Evolutionary conservation across 1,140 invertebrate species (phyloP), one percentile per base, ranked within the genome.

Genomic region (Hesperophylax magnus): DNA sequence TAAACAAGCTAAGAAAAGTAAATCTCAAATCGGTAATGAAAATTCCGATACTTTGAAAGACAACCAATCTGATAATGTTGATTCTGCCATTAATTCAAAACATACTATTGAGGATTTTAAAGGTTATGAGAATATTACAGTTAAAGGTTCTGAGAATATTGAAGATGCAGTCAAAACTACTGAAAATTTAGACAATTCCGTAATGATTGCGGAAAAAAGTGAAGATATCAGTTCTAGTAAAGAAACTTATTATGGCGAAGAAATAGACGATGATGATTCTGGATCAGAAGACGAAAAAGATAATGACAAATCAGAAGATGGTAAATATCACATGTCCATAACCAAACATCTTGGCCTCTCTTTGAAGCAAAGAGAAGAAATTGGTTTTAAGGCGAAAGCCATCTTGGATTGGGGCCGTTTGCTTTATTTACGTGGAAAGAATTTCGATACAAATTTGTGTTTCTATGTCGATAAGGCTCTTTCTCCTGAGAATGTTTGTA

Each of bases 401-500:
- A 82, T 97, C 18, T 87, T 97, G 18, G 95, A 97, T 86, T 93
- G 92, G 90, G 95, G 94, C 2, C 89, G 96, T 9, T 86, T 95
- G n/a, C 84, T 91, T 17, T 94, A 92, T 87, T 87, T 97, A 54
- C 85, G 90, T 69, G 85, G 87, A 0, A 78, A 91, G 27, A 92
- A 92, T 17, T 94, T 94, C 85, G 84, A 92, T 3, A 91, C 92
- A 74, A 85, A 88, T 1, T 88, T 97, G 22, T 89, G 92, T 83
- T 90, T 92, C 85, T 97, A 95, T 86, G 94, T 94, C 53, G 87
- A 92, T 22, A 83, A 86, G 6, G 86, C 90, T 39, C 87, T 94
- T 3, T 95, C 96, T 0, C 90, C 93, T 15, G 96, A 97, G 88
- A 97, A 97, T 90, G 91, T 95, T 65, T 95, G 94, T 84, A 91